Evolutionary conservation across 2,113 vertebrate genomes (phyloP).

Genomic region (Cinclus mexicanus): DNA sequence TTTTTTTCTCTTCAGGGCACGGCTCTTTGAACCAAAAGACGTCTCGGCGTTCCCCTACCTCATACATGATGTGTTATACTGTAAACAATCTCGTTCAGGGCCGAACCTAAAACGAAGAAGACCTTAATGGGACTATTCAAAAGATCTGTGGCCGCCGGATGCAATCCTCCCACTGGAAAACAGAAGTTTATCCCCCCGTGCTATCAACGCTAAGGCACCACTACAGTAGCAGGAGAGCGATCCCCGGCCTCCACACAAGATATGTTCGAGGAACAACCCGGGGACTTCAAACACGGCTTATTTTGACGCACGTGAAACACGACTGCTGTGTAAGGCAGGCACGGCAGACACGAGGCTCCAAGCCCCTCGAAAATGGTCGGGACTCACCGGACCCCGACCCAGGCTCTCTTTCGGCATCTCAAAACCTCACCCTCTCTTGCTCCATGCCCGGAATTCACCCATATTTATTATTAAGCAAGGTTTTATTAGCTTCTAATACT

Average conservation of each 20-base stretch:
- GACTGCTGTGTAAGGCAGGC: neutral
- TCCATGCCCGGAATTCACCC: fast-evolving
- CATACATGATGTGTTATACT: neutral
- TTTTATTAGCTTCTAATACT: neutral
- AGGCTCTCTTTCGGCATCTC: neutral
- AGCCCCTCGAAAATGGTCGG: fast-evolving
- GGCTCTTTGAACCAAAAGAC: neutral
- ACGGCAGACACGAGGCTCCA: neutral
- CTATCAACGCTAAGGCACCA: neutral
- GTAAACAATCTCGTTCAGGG: neutral
- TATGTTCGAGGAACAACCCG: fast-evolving
- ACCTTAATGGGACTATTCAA: neutral
- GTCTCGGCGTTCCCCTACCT: neutral
- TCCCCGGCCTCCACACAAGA: neutral
- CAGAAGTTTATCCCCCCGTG: neutral
- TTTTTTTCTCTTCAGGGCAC: neutral
- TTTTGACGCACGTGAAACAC: neutral
- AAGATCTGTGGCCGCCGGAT: neutral
- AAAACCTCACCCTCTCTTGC: neutral
- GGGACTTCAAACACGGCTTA: neutral
- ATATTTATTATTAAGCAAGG: neutral
- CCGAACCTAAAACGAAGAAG: neutral
- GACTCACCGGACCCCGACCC: fast-evolving
- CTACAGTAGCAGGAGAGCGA: neutral
- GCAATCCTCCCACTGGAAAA: neutral